Evolutionary conservation across 1,140 invertebrate species (phyloP), one percentile per base, ranked within the genome.

Genomic region (Paraescarpia echinospica): DNA sequence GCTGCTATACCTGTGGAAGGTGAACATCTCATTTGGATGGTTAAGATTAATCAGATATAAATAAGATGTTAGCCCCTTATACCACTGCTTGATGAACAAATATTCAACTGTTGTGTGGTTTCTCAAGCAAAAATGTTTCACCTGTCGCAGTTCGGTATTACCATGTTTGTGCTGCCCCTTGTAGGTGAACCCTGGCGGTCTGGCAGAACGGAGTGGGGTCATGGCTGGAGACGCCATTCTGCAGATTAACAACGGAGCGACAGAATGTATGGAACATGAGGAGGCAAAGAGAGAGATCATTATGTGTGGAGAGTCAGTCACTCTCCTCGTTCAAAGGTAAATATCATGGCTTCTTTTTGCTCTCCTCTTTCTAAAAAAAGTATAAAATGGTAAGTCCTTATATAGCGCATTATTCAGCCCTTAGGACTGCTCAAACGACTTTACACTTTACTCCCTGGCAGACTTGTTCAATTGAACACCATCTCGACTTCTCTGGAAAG

Each of bases 181-280:
- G n/a, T 88, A 93, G 92, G 91, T 93, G 34, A 91, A 91, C 89
- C 92, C 92, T 33, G 92, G 92, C 9, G 89, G 92, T 91, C 33
- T 91, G n/a, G 92, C 92, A 22, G 92, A 93, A 9, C 89, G 34
- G 34, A 22, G 41, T 33, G 92, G 92, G 18, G 34, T 93, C 18
- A 35, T 59, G 59, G 35, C 92, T 33, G 91, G 92, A 59, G 92
- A 93, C 41, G 92, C 92, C 33, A 59, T 93, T 41, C 59, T 93
- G 31, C 48, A 77, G 48, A 77, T 93, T 35, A 91, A 91, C 92
- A 91, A 91, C 59, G 22, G 34, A 77, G 90, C 90, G 18, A 89
- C 92, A 14, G 92, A 93, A 27, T 35, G 59, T n/a, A 9, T 93
- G 48, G 59, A 41, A 41, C 92, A 93, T 33, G 92, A 93, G 12